Evolutionary conservation across 2,113 vertebrate genomes (phyloP), one percentile per base, ranked within the genome.

Genomic region (Lepus americanus): DNA sequence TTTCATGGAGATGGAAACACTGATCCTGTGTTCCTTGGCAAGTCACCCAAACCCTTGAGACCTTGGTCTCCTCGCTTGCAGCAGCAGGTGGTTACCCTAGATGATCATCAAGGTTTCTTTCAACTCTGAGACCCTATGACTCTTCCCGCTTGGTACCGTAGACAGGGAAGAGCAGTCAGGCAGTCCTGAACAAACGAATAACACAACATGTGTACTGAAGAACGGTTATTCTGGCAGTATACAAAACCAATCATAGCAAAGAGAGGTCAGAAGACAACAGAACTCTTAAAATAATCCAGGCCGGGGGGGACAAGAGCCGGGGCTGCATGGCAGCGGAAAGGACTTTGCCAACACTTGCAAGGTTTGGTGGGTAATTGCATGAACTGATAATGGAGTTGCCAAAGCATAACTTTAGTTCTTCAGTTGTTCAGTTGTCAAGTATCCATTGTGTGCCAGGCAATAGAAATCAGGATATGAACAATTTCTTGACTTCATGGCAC

Each of bases 371-470:
- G 31, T 19, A 5, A 51, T 12, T 1, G 61, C 6, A 3, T 7
- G 0, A 14, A 53, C 27, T 25, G 20, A 14, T 27, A 2, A 23
- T 1, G 12, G 55, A 66, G 31, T 14, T 31, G 13, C 49, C 49
- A 25, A 36, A 25, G 22, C 39, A 0, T 3, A 2, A 3, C 20
- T 61, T 14, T 55, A 23, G 44, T 69, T 14, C 9, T 39, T 61
- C 19, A n/a, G n/a, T 20, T 3, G 19, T 73, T 77, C 22, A 25
- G 44, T 29, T 4, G 27, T 81, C 9, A 53, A 27, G 31, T 36
- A 23, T 7, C 2, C 5, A 4, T 29, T 14, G 0, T 0, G 9
- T 5, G 39, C 33, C 22, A 23, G 77, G n/a, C 27, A 0, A 9
- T 59, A 12, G 53, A 59, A 31, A 20, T 9, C 4, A 0, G 9